Percentiles rank a stretch among this genome's conserved stretches.
Evolutionary conservation across 1,140 invertebrate genomes (phyloP).

Genomic region (Metopolophium dirhodum): DNA sequence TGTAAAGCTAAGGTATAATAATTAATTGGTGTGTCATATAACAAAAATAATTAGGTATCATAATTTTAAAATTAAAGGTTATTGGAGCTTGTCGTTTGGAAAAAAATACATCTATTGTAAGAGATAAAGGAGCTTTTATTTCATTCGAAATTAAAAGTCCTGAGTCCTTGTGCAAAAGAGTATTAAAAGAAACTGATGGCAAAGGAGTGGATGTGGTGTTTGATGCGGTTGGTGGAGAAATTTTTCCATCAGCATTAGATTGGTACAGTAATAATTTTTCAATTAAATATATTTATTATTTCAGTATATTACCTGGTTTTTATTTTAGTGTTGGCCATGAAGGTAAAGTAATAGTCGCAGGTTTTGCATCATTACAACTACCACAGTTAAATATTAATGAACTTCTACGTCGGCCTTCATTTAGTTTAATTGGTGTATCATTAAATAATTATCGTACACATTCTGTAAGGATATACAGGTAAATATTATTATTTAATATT

Average conservation of each 20-base stretch:
- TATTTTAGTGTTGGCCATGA: constrained; percentile 65
- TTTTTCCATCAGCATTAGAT: constrained; percentile 67
- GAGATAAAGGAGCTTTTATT: constrained; percentile 70
- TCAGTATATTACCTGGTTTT: not conserved
- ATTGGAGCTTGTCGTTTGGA: constrained; percentile 69
- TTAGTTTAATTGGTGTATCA: constrained; percentile 67
- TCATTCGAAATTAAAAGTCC: constrained; percentile 66
- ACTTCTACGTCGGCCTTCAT: constrained; percentile 63
- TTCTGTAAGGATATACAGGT: constrained; percentile 66
- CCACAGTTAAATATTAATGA: constrained; percentile 63
- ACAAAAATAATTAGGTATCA: not conserved
- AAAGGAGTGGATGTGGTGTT: constrained; percentile 69
- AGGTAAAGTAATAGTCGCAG: constrained; percentile 68
- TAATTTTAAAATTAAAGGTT: constrained; percentile 64
- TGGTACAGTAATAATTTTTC: constrained; percentile 63
- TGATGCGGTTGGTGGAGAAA: constrained; percentile 68
- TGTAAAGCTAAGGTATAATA: constrained; percentile 67
- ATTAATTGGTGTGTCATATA: not conserved
- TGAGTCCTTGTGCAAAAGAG: constrained; percentile 61
- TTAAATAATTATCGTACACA: constrained; percentile 66
- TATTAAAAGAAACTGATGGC: constrained; percentile 66
- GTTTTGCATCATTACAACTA: constrained; percentile 65
- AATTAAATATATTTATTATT: not conserved
- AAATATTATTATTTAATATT: constrained; percentile 57
- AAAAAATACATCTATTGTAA: constrained; percentile 66